Base-by-base conservation (phyloP, 2,888 invertebrate genomes). In the Hydropsyche betteni region DNA sequence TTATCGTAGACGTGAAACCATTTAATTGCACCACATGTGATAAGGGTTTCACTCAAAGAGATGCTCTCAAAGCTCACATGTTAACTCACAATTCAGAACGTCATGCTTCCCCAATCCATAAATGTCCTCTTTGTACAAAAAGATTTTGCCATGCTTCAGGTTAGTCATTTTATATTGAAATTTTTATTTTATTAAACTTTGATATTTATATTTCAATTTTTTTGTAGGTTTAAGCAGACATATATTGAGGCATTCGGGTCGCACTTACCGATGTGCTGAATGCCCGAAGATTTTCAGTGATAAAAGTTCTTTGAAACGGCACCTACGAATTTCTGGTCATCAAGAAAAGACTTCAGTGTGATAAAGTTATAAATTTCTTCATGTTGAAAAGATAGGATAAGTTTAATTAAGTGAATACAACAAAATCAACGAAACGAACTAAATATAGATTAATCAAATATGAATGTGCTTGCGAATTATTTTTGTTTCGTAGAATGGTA, bases 41-140 rank as follows among this genome's bases (percentile, higher is more conserved):
- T 0, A 91, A 91, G 82, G 89, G 91, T 77, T 94, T 92, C 84
- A 91, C 92, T 0, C 93, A 93, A 83, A 91, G 92, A 79, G 90
- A 90, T 80, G 90, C 92, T 69, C 85, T 94, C 16, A 84, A 85
- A 16, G 86, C 90, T 38, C 94, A 94, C 83, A 87, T 89, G 81
- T 87, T 89, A 55, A 83, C 87, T 77, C 85, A 90, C 80, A 6
- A 44, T 44, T 44, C 44, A 52, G 84, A 88, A 68, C 82, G 81
- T 76, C 84, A 83, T 36, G 85, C 89, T 77, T 88, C 91, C 44
- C 87, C 44, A 44, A 84, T 91, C 78, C 92, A 93, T 82, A 88
- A 89, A 81, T 93, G 93, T 82, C 87, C 90, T 68, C 82, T 91
- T 14, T 92, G 91, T 81, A 88, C 90, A 0, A 91, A 91, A 83